A percentile compares a stretch with the other conserved stretches of the same genome.
Evolutionary conservation across 2,888 invertebrate genomes (phyloP).

Genomic region (Psylliodes chrysocephalus): DNA sequence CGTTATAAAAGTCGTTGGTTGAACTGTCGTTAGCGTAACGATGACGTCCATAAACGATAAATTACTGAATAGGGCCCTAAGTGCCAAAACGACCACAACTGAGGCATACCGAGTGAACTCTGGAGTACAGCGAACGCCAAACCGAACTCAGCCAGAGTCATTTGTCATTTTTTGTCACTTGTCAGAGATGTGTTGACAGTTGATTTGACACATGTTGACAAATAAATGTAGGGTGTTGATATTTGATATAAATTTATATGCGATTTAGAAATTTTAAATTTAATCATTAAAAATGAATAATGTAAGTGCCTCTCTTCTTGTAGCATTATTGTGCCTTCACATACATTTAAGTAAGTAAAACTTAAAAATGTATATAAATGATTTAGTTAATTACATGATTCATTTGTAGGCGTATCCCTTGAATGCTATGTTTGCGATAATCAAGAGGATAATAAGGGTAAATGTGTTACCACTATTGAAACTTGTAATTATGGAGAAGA

Average conservation of each 20-base stretch:
- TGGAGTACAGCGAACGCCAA: no score
- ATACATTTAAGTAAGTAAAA: conserved; percentile 13
- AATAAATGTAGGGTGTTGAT: background rate
- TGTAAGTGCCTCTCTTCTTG: background rate
- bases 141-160: no score
- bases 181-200: no score
- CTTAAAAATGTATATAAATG: background rate
- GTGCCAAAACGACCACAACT: no score
- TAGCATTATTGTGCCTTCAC: background rate
- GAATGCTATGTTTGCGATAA: conserved; percentile 96
- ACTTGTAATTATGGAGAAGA: conserved; percentile 90
- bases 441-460: conserved; percentile 91
- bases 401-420: conserved; percentile 70
- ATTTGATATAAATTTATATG: background rate
- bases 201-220: background rate
- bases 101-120: no score
- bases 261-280: background rate
- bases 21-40: no score
- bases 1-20: no score
- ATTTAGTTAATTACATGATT: conserved; percentile 10
- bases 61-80: no score
- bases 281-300: background rate
- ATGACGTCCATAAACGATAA: no score
- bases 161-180: no score
- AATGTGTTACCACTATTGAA: conserved; percentile 91